A percentile compares a stretch with the other conserved stretches of the same genome.
Conservation (phyloP, 2,113 vertebrate species). For the Clarias macrocephalus region DNA sequence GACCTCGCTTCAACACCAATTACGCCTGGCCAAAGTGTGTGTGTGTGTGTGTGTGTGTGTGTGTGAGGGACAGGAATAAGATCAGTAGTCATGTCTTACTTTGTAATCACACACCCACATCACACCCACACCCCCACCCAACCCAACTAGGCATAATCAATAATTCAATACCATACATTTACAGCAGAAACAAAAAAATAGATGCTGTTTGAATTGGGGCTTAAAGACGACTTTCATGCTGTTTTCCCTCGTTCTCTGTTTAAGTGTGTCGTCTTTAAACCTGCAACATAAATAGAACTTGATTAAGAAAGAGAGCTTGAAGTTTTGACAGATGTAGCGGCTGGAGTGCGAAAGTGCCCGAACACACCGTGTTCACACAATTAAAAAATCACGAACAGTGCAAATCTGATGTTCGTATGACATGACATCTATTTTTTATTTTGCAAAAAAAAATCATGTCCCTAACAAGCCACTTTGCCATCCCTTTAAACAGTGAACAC, state of each 20-base stretch:
- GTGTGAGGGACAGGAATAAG: not conserved
- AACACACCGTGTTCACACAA: not conserved
- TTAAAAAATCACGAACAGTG: not conserved
- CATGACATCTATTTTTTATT: too few species aligned
- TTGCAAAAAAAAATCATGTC: not conserved
- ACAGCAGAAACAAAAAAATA: not conserved
- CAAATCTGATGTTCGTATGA: too few species aligned
- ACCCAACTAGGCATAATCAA: not conserved
- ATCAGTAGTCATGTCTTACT: slow-evolving; percentile 27
- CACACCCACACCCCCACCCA: too few species aligned
- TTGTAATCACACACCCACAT: not conserved
- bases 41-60: not conserved
- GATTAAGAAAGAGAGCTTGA: not conserved
- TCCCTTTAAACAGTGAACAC: not conserved
- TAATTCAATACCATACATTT: not conserved
- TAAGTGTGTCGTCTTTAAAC: not conserved
- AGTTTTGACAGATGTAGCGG: not conserved
- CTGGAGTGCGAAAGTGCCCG: not conserved
- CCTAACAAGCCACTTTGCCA: not conserved
- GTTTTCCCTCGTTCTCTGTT: not conserved
- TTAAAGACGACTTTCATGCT: not conserved
- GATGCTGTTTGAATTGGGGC: not conserved
- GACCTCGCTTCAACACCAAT: slow-evolving; percentile 7
- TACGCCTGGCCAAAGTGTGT: not conserved
- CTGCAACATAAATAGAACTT: not conserved